Evolutionary conservation across 1,140 invertebrate genomes (phyloP), one percentile per base, ranked within the genome.

Genomic region (Drosophila kikkawai): DNA sequence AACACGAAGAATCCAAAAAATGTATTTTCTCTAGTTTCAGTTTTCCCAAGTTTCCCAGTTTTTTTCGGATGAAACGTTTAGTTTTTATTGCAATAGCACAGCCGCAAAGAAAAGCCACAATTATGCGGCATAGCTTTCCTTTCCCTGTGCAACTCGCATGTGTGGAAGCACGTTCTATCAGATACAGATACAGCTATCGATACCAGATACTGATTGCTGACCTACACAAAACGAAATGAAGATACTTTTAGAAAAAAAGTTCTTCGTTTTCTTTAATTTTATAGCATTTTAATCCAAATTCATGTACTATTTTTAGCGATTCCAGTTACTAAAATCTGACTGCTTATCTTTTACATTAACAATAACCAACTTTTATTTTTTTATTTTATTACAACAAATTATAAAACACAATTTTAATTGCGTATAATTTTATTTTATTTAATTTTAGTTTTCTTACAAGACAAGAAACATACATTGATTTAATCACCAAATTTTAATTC

Each of bases 71-170:
- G 13, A 77, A 77, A 77, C 48, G 70, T 65, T 76, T 71, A 47
- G 42, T 48, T 48, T 68, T 68, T 48, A 39, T 63, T 17, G 65
- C 65, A 65, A 26, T 13, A 37, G n/a, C 13, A 51, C 22, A 37
- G 42, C 63, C 19, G 34, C 45, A 75, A 65, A 56, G 56, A 47
- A 55, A 64, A 83, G 44, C 73, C 80, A 69, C 76, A 80, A 77
- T 80, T 74, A 87, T 86, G 79, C 47, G 42, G 70, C 6, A n/a
- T 65, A 68, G 77, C 84, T 87, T 88, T 88, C 74, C 85, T 75
- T 88, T 88, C 55, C 59, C 60, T 71, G 29, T 55, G 50, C 50
- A 47, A 73, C 50, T 42, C 6, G 57, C 36, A 26, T 73, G 53
- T 39, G 60, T 69, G 63, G 42, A 56, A 61, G 29, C 78, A 81